These are phyloP conservation scores for Tupiocoris notatus DNA, from an alignment of 2,888 invertebrate genomes.

Conservation along the genomic window DNA sequence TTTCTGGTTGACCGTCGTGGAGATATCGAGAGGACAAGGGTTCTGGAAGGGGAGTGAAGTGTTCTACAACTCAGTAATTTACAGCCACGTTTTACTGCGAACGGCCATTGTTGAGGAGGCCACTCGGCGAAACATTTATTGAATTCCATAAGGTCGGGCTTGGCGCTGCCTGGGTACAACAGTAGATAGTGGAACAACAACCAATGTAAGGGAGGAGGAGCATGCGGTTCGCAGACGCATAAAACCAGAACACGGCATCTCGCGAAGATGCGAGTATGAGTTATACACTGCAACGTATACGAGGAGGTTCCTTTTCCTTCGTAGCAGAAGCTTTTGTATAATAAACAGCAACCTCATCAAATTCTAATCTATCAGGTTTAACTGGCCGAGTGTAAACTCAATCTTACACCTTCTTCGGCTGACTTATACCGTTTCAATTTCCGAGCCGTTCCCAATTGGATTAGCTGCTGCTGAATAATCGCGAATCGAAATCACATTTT, in stretches of 20 bases:
- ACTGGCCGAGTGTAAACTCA: not conserved
- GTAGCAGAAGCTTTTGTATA: slow-evolving; percentile 28
- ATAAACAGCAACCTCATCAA: slow-evolving; percentile 35
- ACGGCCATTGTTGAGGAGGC: slow-evolving; percentile 32
- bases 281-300: not conserved
- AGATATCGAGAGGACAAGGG: not conserved
- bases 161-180: not conserved
- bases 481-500: not conserved
- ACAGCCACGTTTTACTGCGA: slow-evolving; percentile 38
- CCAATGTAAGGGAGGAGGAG: not conserved
- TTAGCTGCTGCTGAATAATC: not conserved
- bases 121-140: slow-evolving; percentile 42
- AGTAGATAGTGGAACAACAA: not conserved
- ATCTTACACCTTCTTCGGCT: slow-evolving; percentile 2
- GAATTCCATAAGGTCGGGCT: slow-evolving; percentile 23
- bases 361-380: slow-evolving; percentile 14
- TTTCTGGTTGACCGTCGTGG: not conserved
- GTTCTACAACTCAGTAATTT: slow-evolving; percentile 32
- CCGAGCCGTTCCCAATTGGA: too few relatives aligned
- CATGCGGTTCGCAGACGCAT: slow-evolving; percentile 24
- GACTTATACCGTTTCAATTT: too few relatives aligned
- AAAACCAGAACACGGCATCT: slow-evolving; percentile 6
- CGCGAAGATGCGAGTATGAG: not conserved
- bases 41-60: slow-evolving; percentile 12
- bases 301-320: slow-evolving; percentile 9